Evolutionary conservation across 1,140 invertebrate genomes (phyloP).

Genomic region (Drosophila athabasca): DNA sequence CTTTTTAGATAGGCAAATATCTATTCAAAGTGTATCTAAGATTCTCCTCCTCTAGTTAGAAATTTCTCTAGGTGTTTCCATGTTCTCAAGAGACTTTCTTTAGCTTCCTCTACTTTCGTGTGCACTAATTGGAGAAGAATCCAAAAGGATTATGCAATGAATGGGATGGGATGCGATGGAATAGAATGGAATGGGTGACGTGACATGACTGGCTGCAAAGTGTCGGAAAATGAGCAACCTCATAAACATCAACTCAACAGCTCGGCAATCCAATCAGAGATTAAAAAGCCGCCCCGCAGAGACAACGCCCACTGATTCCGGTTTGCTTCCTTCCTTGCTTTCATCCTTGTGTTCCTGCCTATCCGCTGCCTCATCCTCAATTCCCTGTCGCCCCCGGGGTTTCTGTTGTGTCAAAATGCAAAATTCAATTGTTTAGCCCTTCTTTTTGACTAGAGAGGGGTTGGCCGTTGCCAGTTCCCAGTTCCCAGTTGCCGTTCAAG

Average conservation of each 20-base stretch:
- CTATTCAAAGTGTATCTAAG: too few relatives aligned
- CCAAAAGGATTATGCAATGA: constrained; percentile 11
- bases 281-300: constrained; percentile 68
- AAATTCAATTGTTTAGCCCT: constrained; percentile 80
- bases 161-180: constrained; percentile 3
- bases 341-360: background rate
- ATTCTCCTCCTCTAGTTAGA: too few relatives aligned
- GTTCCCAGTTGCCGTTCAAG: background rate
- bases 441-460: constrained; percentile 25
- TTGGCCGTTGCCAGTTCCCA: constrained; percentile 9
- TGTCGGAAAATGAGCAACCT: constrained; percentile 64
- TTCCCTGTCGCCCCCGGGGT: background rate
- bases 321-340: constrained; percentile 1
- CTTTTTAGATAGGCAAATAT: too few relatives aligned
- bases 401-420: constrained; percentile 72
- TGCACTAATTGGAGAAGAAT: background rate
- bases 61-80: too few relatives aligned
- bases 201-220: constrained; percentile 3
- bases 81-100: too few relatives aligned
- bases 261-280: constrained; percentile 75
- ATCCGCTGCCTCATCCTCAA: too few relatives aligned
- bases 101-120: too few relatives aligned
- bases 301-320: constrained; percentile 54
- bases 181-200: background rate
- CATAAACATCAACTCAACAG: constrained; percentile 73